Evolutionary conservation across 2,888 invertebrate genomes (phyloP).

Genomic region (Timandra comae): DNA sequence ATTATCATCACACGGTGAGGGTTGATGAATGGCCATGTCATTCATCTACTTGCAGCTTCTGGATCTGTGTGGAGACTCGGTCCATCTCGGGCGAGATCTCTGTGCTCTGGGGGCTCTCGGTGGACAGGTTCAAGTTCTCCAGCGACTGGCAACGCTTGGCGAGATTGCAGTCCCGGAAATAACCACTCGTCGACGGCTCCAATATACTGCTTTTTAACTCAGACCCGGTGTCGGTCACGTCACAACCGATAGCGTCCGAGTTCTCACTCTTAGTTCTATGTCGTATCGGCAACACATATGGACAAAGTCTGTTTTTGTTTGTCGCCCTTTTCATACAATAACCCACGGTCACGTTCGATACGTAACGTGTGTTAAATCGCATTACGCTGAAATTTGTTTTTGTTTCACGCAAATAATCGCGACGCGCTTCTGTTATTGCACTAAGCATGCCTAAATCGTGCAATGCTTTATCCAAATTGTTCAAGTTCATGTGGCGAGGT

Average conservation of each 20-base stretch:
- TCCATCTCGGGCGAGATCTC: slow-evolving; percentile 76
- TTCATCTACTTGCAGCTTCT: slow-evolving; percentile 79
- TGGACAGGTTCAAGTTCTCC: slow-evolving; percentile 71
- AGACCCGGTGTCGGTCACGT: slow-evolving; percentile 46
- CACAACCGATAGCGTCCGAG: slow-evolving; percentile 68
- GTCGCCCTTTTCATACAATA: slow-evolving; percentile 74
- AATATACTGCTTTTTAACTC: slow-evolving; percentile 51
- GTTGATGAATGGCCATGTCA: slow-evolving; percentile 41
- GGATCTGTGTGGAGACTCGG: slow-evolving; percentile 78
- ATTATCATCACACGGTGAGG: slow-evolving; percentile 30
- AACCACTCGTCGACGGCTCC: slow-evolving; percentile 63
- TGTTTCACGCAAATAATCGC: slow-evolving; percentile 75
- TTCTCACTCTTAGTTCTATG: slow-evolving; percentile 80
- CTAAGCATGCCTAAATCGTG: slow-evolving; percentile 79
- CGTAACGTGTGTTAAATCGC: slow-evolving; percentile 78
- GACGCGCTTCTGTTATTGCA: slow-evolving; percentile 74
- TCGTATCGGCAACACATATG: slow-evolving; percentile 75
- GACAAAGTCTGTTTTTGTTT: slow-evolving; percentile 76
- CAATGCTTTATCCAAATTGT: slow-evolving; percentile 76
- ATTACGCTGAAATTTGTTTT: slow-evolving; percentile 65
- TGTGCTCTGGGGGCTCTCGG: slow-evolving; percentile 45
- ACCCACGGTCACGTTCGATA: slow-evolving; percentile 79
- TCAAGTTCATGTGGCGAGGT: slow-evolving; percentile 66
- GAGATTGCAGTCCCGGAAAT: slow-evolving; percentile 42
- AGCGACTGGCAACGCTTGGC: slow-evolving; percentile 79